Conservation (phyloP, 2,888 invertebrate species). For the Dusona sp. region DNA sequence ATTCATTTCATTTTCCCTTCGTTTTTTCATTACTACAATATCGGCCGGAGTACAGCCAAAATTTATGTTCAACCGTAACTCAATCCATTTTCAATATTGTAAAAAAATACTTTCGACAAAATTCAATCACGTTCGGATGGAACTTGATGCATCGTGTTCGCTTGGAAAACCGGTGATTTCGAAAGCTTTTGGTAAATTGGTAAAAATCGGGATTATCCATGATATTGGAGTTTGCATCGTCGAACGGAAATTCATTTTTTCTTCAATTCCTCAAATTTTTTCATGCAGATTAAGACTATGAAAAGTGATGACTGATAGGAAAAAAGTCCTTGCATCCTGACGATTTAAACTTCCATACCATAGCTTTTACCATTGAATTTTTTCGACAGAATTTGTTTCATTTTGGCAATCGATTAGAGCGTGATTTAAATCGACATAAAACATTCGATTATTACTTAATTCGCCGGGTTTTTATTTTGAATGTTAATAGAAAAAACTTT, state of each 20-base stretch:
- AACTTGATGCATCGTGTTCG: neutral
- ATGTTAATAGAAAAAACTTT: neutral
- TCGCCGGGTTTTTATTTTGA: neutral
- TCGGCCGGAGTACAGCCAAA: neutral
- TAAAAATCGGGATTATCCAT: neutral
- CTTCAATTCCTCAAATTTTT: neutral
- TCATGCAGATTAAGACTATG: neutral
- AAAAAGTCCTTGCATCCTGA: too few species aligned
- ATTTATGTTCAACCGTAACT: neutral
- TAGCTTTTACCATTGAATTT: neutral
- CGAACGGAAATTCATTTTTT: neutral
- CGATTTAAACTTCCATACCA: neutral
- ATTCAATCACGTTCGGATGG: neutral
- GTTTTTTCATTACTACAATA: neutral
- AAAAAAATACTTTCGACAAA: neutral
- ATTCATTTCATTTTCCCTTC: neutral
- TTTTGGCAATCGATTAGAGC: neutral
- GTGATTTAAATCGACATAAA: neutral
- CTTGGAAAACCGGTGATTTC: neutral
- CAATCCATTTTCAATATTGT: neutral
- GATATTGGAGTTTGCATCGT: neutral
- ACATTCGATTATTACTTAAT: too few species aligned
- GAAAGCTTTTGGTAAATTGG: neutral
- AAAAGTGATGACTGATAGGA: neutral
- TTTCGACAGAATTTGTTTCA: too few species aligned